Conservation (phyloP, 1,140 invertebrate species). For the Globodera ellingtonae region DNA sequence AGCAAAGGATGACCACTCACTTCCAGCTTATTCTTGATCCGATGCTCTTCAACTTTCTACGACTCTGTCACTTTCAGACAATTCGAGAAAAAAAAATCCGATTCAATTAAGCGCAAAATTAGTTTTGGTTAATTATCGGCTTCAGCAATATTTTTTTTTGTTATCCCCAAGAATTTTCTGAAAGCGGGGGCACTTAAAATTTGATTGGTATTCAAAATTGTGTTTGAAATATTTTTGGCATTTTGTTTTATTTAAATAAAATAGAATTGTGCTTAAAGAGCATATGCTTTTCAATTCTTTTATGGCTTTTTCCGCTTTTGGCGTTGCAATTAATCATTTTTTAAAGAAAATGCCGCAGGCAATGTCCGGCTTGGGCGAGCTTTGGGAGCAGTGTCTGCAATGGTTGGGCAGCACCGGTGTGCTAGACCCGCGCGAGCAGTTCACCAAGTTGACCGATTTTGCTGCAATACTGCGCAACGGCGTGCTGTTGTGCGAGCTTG, state of each 20-base stretch:
- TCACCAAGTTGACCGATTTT: conserved; percentile 33
- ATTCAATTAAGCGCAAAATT: no score
- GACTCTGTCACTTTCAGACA: no score
- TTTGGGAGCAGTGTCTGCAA: conserved; percentile 39
- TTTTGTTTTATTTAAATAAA: not conserved
- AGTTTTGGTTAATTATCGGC: no score
- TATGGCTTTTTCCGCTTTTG: not conserved
- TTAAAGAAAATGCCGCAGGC: not conserved
- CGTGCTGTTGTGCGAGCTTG: conserved; percentile 35
- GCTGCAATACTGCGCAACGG: conserved; percentile 36
- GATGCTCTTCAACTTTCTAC: no score
- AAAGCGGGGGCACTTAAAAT: no score
- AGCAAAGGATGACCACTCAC: no score
- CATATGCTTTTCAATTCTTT: no score
- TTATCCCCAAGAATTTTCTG: no score
- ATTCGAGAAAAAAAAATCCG: no score
- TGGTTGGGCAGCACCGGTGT: conserved; percentile 35
- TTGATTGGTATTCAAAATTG: not conserved
- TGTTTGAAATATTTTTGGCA: conserved; percentile 1
- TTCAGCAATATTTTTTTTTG: no score
- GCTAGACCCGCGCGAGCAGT: conserved; percentile 7
- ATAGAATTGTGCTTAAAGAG: no score
- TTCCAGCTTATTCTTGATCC: no score
- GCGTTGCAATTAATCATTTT: not conserved
- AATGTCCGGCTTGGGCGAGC: conserved; percentile 1